phyloP scores from a whole-genome alignment of 2,888 invertebrate species.

The Deroplatys truncata region DNA sequence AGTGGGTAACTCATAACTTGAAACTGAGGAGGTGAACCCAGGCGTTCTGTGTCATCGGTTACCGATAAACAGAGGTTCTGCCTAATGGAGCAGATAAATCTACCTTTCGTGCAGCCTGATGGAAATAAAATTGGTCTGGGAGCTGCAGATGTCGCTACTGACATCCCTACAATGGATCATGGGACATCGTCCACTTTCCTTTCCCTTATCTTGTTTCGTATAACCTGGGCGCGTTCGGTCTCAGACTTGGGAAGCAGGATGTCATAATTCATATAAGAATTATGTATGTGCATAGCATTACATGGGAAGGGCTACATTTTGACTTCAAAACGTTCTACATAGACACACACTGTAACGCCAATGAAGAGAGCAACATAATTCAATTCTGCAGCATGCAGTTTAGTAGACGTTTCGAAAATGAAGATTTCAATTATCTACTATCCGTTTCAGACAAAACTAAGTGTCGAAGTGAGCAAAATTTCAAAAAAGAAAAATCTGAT shows the following conservation, averaged over 20 bases:
- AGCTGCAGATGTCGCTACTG: neutral
- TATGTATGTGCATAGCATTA: no score
- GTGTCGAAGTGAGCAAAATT: no score
- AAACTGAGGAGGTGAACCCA: neutral
- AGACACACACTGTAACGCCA: no score
- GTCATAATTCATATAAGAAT: no score
- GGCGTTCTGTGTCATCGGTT: conserved; percentile 14
- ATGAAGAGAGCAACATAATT: no score
- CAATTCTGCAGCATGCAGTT: no score
- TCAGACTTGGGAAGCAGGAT: neutral
- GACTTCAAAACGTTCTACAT: no score
- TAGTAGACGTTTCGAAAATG: no score
- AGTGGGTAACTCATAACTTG: neutral
- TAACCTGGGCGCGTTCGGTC: neutral
- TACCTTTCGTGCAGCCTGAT: conserved; percentile 21
- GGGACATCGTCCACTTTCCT: neutral
- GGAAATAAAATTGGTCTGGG: conserved; percentile 13
- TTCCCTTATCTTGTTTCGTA: neutral
- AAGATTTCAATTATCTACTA: no score
- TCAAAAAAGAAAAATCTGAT: no score
- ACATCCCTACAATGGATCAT: neutral
- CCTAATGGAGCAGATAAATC: conserved; percentile 27
- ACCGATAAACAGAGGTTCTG: conserved; percentile 22
- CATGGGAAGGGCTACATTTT: no score
- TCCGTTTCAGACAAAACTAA: no score